phyloP scores from a whole-genome alignment of 2,113 vertebrate genomes.

The Vombatus ursinus region DNA sequence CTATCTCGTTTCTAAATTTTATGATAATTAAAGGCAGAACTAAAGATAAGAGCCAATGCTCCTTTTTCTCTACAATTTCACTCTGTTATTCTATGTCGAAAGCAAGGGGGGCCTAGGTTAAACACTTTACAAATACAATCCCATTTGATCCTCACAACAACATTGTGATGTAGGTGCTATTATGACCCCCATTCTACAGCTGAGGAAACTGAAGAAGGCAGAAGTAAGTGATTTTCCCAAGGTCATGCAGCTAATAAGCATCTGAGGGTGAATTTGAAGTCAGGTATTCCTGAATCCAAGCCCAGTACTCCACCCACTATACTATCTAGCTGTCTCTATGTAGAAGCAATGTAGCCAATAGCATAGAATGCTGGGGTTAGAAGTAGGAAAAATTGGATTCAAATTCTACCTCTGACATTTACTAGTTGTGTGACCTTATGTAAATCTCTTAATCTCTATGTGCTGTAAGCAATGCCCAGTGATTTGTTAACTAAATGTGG shows the following conservation, averaged over 20 bases:
- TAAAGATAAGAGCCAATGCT: not conserved
- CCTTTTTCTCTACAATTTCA: not conserved
- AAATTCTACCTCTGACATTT: not conserved
- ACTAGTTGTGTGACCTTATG: not conserved
- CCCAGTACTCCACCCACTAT: not conserved
- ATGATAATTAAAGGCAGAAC: not conserved
- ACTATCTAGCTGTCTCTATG: not conserved
- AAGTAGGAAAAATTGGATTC: not conserved
- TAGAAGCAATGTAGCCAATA: not conserved
- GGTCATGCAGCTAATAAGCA: not conserved
- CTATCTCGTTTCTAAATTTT: not conserved
- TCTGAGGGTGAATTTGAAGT: not conserved
- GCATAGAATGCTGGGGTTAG: not conserved
- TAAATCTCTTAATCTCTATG: not conserved
- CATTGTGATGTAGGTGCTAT: not conserved
- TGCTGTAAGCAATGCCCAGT: not conserved
- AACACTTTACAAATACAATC: not conserved
- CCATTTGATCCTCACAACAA: not conserved
- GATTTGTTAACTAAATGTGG: not conserved
- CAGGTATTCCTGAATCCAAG: not conserved
- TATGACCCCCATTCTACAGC: not conserved
- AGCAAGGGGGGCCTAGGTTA: not conserved
- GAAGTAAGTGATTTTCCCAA: not conserved
- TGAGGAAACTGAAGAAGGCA: not conserved
- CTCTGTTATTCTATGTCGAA: not conserved